Base-by-base conservation (phyloP, 2,888 invertebrate species). In the Agrochola macilenta region DNA sequence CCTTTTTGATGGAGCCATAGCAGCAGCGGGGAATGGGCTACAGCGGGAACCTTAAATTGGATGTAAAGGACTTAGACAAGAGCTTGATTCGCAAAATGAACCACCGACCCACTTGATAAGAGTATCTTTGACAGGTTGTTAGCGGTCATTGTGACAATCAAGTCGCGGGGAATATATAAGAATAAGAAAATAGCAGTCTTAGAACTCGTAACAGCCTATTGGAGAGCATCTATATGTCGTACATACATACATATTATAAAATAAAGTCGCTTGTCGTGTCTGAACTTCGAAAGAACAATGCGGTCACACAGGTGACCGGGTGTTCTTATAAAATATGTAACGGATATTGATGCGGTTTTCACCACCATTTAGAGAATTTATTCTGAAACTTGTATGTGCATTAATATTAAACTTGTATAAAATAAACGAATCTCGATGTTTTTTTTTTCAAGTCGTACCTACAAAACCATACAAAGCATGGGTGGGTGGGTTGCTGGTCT, bases 1-100 rank as follows among this genome's bases (percentile, higher is more conserved):
- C 90, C 90, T 92, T 90, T 91, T 85, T 86, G 79, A 83, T 77
- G 83, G 83, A 92, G 93, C 94, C 90, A 90, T 46, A 64, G 30
- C 7, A 58, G 80, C 86, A 87, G 78, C 64, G 65, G 63, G 54
- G 60, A 11, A n/a, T 1, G n/a, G 26, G 14, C 8, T 20, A 39
- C n/a, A 46, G 30, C 52, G 61, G 30, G 12, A 9, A 30, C 0
- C 9, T 11, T 7, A 9, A 43, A 12, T n/a, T 43, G 5, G 26
- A 11, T 43, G 26, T 30, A 4, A 54, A 46, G 20, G 1, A 39
- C 14, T 35, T 43, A 81, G 7, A 46, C 1, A 64, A 43, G 11
- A n/a, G n/a, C 23, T 30, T 11, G 11, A 9, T 8, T n/a, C 1
- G 30, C 20, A 12, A 23, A 43, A 12, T 14, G 14, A n/a, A 57